A percentile compares a stretch with the other conserved stretches of the same genome.
Conservation (phyloP, 2,113 vertebrate genomes). For the Lophura nycthemera region DNA sequence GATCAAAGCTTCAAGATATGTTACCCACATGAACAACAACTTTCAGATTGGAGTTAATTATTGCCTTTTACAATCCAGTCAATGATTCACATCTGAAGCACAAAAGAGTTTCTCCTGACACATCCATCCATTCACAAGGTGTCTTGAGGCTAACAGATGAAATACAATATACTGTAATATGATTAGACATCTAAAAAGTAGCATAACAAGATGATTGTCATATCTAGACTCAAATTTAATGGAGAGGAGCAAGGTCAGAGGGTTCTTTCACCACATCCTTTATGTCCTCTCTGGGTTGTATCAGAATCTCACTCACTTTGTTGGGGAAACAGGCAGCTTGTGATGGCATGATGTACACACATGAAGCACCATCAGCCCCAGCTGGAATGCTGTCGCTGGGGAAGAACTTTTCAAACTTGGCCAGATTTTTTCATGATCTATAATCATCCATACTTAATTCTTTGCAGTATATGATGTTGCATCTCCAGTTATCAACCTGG, state of each 20-base stretch:
- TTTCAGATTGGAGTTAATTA: background rate
- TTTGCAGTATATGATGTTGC: background rate
- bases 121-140: background rate
- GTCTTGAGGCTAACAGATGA: background rate
- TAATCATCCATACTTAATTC: conserved; percentile 2
- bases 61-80: background rate
- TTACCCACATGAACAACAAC: background rate
- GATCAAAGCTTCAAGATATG: background rate
- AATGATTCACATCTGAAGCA: background rate
- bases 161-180: background rate
- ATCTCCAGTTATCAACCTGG: background rate
- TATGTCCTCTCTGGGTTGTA: background rate
- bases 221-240: background rate
- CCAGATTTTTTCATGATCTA: conserved; percentile 64
- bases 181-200: background rate
- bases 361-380: background rate
- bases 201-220: background rate
- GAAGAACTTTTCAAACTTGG: conserved; percentile 18
- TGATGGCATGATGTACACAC: background rate
- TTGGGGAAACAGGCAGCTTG: background rate
- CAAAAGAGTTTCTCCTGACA: background rate
- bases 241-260: background rate
- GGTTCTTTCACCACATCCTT: background rate
- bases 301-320: background rate
- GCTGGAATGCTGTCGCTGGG: conserved; percentile 23